These are phyloP conservation scores for Laothoe populi DNA, from an alignment of 2,888 invertebrate species.

Conservation along the genomic window DNA sequence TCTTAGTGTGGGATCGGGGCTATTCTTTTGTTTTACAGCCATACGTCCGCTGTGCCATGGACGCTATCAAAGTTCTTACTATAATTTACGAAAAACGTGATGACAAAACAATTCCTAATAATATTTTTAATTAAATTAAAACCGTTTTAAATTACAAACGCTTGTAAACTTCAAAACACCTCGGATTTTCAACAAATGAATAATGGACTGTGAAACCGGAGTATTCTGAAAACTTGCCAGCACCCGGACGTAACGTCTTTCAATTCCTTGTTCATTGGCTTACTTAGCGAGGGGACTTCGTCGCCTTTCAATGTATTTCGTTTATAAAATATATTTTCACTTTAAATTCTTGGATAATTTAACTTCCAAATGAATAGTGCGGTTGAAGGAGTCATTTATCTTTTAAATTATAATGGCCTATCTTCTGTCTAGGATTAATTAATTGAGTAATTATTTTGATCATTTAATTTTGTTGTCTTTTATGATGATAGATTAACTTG, in stretches of 20 bases:
- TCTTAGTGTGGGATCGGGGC: too few species aligned
- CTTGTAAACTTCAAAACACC: neutral
- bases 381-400: neutral
- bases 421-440: neutral
- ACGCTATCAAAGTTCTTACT: too few species aligned
- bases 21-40: too few species aligned
- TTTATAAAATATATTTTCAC: constrained; percentile 7
- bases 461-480: neutral
- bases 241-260: constrained; percentile 38
- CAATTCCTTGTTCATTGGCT: constrained; percentile 37
- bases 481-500: neutral
- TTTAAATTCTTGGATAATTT: neutral
- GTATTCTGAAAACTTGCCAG: constrained; percentile 32
- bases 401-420: neutral
- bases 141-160: neutral
- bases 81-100: too few species aligned
- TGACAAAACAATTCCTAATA: too few species aligned
- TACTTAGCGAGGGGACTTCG: constrained; percentile 27
- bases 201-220: constrained; percentile 25
- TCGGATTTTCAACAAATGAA: constrained; percentile 26
- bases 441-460: neutral
- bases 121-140: neutral
- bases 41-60: too few species aligned
- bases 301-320: constrained; percentile 1
- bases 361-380: neutral